Evolutionary conservation across 1,140 invertebrate genomes (phyloP).

Genomic region (Steinernema feltiae): DNA sequence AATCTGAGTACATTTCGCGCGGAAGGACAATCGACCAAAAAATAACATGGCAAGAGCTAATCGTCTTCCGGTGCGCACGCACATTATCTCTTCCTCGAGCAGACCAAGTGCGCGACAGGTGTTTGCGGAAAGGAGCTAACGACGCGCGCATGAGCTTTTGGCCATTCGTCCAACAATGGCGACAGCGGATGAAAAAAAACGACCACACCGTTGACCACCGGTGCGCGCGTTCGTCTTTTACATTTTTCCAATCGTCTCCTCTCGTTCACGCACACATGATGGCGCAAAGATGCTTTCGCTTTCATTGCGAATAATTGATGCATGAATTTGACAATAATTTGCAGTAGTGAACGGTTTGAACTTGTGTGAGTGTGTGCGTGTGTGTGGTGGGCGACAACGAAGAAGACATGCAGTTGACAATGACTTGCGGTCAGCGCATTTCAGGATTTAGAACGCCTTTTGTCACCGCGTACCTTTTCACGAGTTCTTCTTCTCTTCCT

Average conservation of each 20-base stretch:
- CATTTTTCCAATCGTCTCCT: too few species aligned
- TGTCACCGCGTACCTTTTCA: too few species aligned
- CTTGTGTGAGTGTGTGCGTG: not conserved
- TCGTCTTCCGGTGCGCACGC: not conserved
- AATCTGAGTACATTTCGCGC: too few species aligned
- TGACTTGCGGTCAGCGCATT: not conserved
- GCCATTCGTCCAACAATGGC: not conserved
- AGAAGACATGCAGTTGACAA: not conserved
- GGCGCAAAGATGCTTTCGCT: not conserved
- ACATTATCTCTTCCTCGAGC: not conserved
- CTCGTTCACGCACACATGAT: not conserved
- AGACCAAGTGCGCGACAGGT: not conserved
- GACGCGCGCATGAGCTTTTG: not conserved
- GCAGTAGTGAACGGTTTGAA: not conserved
- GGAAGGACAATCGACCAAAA: not conserved
- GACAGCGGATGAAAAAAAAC: too few species aligned
- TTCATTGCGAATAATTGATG: not conserved
- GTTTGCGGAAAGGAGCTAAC: constrained; percentile 8
- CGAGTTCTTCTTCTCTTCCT: too few species aligned
- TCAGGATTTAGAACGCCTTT: not conserved
- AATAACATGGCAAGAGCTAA: not conserved
- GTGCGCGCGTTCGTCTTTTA: too few species aligned
- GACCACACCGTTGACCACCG: not conserved
- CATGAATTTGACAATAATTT: not conserved
- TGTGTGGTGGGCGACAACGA: too few species aligned